Percentiles rank a stretch among this genome's conserved stretches.
phyloP scores from a whole-genome alignment of 1,140 invertebrate genomes.

The Leptopilina clavipes region DNA sequence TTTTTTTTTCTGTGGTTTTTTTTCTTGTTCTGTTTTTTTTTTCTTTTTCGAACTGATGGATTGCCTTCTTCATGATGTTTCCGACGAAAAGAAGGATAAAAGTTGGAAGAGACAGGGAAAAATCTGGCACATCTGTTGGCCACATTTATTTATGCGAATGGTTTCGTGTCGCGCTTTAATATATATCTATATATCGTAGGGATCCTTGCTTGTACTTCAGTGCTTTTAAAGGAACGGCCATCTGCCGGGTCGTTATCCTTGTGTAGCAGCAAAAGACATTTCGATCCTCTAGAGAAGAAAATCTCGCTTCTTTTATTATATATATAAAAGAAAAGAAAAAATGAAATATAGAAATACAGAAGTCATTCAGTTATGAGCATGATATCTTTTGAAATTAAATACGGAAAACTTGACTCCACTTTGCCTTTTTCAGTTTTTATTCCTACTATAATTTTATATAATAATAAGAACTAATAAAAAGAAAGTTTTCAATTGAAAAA shows the following conservation, averaged over 20 bases:
- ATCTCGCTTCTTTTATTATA: neutral
- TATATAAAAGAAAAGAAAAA: neutral
- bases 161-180: constrained; percentile 39
- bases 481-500: no score
- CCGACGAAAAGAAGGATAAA: constrained; percentile 41
- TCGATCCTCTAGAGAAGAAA: constrained; percentile 29
- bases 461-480: no score
- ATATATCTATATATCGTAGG: constrained; percentile 41
- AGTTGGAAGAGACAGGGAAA: constrained; percentile 36
- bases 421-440: no score
- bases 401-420: neutral
- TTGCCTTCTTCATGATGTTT: constrained; percentile 25
- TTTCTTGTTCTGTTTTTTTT: neutral
- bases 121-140: constrained; percentile 57
- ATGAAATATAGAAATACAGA: neutral
- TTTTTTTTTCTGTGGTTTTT: neutral
- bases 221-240: constrained; percentile 48
- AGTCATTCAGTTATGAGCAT: neutral
- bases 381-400: neutral
- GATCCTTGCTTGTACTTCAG: constrained; percentile 47
- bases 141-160: constrained; percentile 57
- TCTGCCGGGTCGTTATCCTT: constrained; percentile 53
- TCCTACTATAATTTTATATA: no score
- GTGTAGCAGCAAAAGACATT: constrained; percentile 33
- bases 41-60: constrained; percentile 5